These are phyloP conservation scores for Brachyptera putata DNA, from an alignment of 2,888 invertebrate genomes.

Conservation along the genomic window DNA sequence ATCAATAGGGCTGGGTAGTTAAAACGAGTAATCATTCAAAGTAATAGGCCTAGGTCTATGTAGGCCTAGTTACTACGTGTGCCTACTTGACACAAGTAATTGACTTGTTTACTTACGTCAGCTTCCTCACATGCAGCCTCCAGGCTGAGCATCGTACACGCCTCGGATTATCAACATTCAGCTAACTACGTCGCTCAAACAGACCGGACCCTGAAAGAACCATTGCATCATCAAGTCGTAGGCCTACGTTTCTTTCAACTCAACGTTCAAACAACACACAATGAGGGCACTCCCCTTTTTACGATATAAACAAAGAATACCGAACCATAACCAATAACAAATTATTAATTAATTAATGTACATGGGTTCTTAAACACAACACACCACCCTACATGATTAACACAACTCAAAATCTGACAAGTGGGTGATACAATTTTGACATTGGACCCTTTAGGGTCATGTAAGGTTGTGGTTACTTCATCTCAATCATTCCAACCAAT, in stretches of 20 bases:
- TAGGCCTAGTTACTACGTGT: too few species aligned
- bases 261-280: neutral
- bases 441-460: slow-evolving; percentile 23
- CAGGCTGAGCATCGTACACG: slow-evolving; percentile 61
- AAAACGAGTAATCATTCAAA: too few species aligned
- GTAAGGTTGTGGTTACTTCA: neutral
- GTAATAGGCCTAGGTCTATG: too few species aligned
- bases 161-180: slow-evolving; percentile 45
- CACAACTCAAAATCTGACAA: slow-evolving; percentile 40
- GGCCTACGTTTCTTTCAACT: too few species aligned
- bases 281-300: neutral
- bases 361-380: too few species aligned
- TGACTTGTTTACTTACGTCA: slow-evolving; percentile 61
- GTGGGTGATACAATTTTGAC: slow-evolving; percentile 36
- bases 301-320: slow-evolving; percentile 12
- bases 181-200: slow-evolving; percentile 38
- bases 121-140: slow-evolving; percentile 63
- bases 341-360: too few species aligned
- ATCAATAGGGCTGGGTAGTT: too few species aligned
- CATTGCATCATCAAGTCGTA: too few species aligned
- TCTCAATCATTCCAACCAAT: neutral
- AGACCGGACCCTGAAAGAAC: slow-evolving; percentile 31
- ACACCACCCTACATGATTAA: neutral
- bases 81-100: too few species aligned
- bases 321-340: too few species aligned